Conservation (phyloP, 2,888 invertebrate genomes). For the Gari tellinella region DNA sequence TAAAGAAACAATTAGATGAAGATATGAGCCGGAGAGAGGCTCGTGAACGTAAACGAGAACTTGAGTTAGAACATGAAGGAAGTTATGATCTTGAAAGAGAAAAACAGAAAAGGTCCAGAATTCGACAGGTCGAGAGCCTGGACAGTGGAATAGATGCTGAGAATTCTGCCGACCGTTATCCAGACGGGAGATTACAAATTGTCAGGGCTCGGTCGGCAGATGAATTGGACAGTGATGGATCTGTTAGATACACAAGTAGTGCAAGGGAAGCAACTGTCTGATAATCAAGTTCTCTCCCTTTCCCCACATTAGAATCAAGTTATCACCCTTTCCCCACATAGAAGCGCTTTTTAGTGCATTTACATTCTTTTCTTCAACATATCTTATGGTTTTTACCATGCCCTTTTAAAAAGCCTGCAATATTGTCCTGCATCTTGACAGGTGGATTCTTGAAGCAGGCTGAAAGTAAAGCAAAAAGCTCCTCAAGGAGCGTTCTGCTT, state of each 20-base stretch:
- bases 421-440: too few relatives aligned
- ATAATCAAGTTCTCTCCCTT: not conserved
- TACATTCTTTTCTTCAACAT: too few relatives aligned
- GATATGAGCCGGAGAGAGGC: conserved; percentile 49
- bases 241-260: conserved; percentile 32
- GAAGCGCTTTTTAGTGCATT: too few relatives aligned
- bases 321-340: too few relatives aligned
- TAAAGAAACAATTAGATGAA: conserved; percentile 48
- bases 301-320: not conserved
- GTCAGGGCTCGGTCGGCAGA: conserved; percentile 50
- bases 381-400: too few relatives aligned
- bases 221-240: conserved; percentile 32
- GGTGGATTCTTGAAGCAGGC: too few relatives aligned
- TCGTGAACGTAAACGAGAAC: conserved; percentile 37
- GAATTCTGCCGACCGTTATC: conserved; percentile 37
- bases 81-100: conserved; percentile 33
- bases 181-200: conserved; percentile 47
- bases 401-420: too few relatives aligned
- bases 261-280: conserved; percentile 51
- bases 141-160: conserved; percentile 57
- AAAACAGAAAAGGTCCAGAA: conserved; percentile 38
- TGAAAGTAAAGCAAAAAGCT: too few relatives aligned
- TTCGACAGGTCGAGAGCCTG: conserved; percentile 52
- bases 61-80: conserved; percentile 31
- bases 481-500: too few relatives aligned